Conservation (phyloP, 2,888 invertebrate species). For the Drosophila stalkeri region DNA sequence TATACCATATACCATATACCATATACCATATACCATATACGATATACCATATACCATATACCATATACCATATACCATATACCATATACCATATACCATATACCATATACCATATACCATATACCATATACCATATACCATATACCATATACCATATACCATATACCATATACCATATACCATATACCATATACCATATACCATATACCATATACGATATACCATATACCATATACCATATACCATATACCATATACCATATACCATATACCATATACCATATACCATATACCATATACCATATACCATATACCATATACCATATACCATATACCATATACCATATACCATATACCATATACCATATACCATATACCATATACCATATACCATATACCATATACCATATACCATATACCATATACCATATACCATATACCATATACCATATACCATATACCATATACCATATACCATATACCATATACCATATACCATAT, state of each 20-base stretch:
- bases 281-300: conserved; percentile 2
- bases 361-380: neutral
- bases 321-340: conserved; percentile 3
- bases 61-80: conserved; percentile 3
- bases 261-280: conserved; percentile 1
- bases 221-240: neutral
- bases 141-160: conserved; percentile 3
- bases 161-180: conserved; percentile 1
- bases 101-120: conserved; percentile 1
- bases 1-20: conserved; percentile 4
- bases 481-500: neutral
- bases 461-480: neutral
- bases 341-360: neutral
- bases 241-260: neutral
- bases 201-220: no score
- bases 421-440: conserved; percentile 19
- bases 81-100: conserved; percentile 4
- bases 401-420: conserved; percentile 3
- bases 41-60: neutral
- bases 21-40: no score
- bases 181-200: conserved; percentile 4
- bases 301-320: conserved; percentile 1
- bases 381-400: neutral
- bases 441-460: neutral
- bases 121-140: neutral